Base-by-base conservation (phyloP, 2,888 invertebrate genomes). In the Pseudococcus viburni region DNA sequence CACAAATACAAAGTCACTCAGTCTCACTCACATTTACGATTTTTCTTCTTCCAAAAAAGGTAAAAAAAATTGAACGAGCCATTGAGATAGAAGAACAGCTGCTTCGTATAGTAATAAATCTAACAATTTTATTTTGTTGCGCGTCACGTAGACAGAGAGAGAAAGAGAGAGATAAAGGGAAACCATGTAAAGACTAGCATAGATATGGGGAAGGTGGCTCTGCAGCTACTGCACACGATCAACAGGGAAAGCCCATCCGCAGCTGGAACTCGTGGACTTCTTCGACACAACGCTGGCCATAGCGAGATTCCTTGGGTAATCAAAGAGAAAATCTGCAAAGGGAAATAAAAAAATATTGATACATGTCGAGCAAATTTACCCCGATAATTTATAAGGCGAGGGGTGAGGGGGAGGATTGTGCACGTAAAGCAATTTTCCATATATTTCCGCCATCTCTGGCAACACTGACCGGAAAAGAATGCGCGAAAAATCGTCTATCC, bases 121-220 rank as follows among this genome's bases (percentile, higher is more conserved):
- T 4, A 19, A 4, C 59, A 9, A 59, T 59, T 59, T 59, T 59
- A 5, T 59, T 59, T 26, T 33, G 26, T 73, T 73, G 68, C 0
- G 68, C 68, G 68, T 73, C 3, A 12, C 9, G 3, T 33, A 3
- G 26, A 33, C 26, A 33, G 26, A 73, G 26, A 73, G 68, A 73
- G 68, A 73, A 73, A 73, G 33, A 33, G 68, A 73, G 22, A 73
- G 22, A 33, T 9, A 11, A 15, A 73, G 22, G 68, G 68, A 73
- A 73, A 73, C 68, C 68, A 73, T 26, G 68, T 33, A 73, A 73
- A 73, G 68, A 73, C 68, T 73, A 73, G 68, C 68, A 73, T 73
- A 73, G 33, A 73, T 73, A 26, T 73, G 26, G 11, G 59, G 59
- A 19, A 11, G 68, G 64, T 64, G 64, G 64, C 64, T 64, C 19